phyloP scores from a whole-genome alignment of 2,113 vertebrate genomes.

The Peromyscus maniculatus region DNA sequence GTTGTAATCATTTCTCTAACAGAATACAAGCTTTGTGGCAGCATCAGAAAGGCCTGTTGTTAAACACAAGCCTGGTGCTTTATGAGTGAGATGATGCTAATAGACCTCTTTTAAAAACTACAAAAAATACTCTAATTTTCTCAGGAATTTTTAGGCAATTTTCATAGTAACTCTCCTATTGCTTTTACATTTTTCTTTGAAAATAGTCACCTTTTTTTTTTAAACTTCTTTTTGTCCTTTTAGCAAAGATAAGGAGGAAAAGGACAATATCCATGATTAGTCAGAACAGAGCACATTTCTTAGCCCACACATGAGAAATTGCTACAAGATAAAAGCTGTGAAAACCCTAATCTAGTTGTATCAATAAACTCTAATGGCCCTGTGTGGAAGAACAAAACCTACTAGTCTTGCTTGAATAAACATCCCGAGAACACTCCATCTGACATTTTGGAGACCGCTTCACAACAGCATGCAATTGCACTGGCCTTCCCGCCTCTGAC shows the following conservation, averaged over 20 bases:
- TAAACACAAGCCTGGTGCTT: not conserved
- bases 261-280: slow-evolving; percentile 57
- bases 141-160: slow-evolving; percentile 42
- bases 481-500: not conserved
- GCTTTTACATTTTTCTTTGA: slow-evolving; percentile 63
- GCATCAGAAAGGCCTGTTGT: not conserved
- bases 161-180: slow-evolving; percentile 57
- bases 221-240: slow-evolving; percentile 30
- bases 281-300: slow-evolving; percentile 22
- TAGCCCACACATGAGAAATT: slow-evolving; percentile 50
- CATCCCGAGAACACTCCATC: not conserved
- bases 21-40: not conserved
- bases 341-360: slow-evolving; percentile 27
- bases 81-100: not conserved
- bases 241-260: slow-evolving; percentile 60
- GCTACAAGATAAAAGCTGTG: not conserved
- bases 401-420: slow-evolving; percentile 16
- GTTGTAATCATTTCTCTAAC: not conserved
- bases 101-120: slow-evolving; percentile 46
- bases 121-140: slow-evolving; percentile 25
- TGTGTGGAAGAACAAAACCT: slow-evolving; percentile 1
- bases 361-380: slow-evolving; percentile 35
- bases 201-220: slow-evolving; percentile 35
- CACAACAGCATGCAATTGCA: accelerated
- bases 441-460: not conserved